Base-by-base conservation (phyloP, 2,888 invertebrate genomes). In the Calameuta filiformis region DNA sequence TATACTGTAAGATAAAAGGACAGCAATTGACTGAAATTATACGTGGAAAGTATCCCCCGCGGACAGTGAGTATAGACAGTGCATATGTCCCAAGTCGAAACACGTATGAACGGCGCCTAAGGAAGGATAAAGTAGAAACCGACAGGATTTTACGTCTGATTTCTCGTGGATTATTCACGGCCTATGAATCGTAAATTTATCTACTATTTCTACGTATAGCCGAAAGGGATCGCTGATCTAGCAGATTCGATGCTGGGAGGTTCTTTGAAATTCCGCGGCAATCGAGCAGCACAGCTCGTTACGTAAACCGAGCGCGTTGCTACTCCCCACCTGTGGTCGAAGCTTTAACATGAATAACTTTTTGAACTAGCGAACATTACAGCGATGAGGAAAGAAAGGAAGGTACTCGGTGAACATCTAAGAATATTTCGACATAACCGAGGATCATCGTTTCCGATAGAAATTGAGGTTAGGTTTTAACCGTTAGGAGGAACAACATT, bases 161-260 rank as follows among this genome's bases (percentile, higher is more conserved):
- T 77, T 77, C 77, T 75, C 69, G 56, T 88, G 86, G 84, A 88
- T 89, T 88, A 88, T 89, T 88, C 86, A 89, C 82, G 76, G 82
- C 85, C 85, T 85, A 87, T 88, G 86, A 87, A 87, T 89, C 83
- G 83, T 78, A 83, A 82, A 88, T 88, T 34, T 34, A 31, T 31
- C 71, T 34, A 56, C 56, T 56, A 23, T 56, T 56, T 56, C 23
- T 23, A 56, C 56, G 23, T 56, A 23, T 23, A 1, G 56, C 56
- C 6, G 56, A 56, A 56, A 56, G 23, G 56, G 56, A 56, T 9
- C 9, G 56, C 23, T 3, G 56, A 23, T 56, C 23, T 56, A 23
- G 56, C 56, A 2, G 56, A 40, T 40, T 23, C 40, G 40, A 40
- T 23, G 2, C 56, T 56, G 23, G 1, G 2, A 23, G 23, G 23